Conservation (phyloP, 2,797 vertebrate genomes). For the Lagorchestes hirsutus region DNA sequence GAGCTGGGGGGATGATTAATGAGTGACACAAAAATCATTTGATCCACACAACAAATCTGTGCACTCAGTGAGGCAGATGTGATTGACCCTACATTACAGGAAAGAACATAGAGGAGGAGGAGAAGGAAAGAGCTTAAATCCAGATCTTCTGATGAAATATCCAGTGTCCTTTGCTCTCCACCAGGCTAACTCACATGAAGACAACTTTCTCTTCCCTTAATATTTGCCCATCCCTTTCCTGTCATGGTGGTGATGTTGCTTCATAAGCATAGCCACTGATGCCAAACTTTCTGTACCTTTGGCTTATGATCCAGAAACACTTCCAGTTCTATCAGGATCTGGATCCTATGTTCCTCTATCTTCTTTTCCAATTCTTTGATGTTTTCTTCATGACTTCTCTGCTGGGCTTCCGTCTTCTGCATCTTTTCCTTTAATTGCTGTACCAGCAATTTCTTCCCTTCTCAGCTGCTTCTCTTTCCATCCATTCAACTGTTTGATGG, state of each 20-base stretch:
- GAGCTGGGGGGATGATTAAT: not conserved
- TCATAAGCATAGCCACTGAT: not conserved
- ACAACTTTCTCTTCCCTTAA: not conserved
- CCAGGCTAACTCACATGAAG: not conserved
- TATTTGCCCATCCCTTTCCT: not conserved
- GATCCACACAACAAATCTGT: not conserved
- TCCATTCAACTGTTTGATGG: slow-evolving; percentile 38
- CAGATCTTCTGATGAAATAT: not conserved
- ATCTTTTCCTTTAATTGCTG: slow-evolving; percentile 46
- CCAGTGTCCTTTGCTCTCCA: not conserved
- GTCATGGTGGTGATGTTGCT: not conserved
- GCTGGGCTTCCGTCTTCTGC: slow-evolving; percentile 1
- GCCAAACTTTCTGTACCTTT: slow-evolving; percentile 15
- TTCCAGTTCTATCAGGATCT: not conserved
- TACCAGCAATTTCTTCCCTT: slow-evolving; percentile 24
- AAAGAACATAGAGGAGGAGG: not conserved
- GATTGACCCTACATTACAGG: not conserved
- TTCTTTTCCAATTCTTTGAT: not conserved
- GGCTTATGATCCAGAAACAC: slow-evolving; percentile 3
- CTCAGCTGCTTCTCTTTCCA: slow-evolving; percentile 42
- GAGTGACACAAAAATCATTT: not conserved
- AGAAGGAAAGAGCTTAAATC: not conserved
- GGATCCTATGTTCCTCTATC: slow-evolving; percentile 6
- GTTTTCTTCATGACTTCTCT: slow-evolving; percentile 39
- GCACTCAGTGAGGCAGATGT: not conserved